A percentile compares a stretch with the other conserved stretches of the same genome.
phyloP scores from a whole-genome alignment of 2,888 invertebrate species.

The Hemicrepidius hirtus region DNA sequence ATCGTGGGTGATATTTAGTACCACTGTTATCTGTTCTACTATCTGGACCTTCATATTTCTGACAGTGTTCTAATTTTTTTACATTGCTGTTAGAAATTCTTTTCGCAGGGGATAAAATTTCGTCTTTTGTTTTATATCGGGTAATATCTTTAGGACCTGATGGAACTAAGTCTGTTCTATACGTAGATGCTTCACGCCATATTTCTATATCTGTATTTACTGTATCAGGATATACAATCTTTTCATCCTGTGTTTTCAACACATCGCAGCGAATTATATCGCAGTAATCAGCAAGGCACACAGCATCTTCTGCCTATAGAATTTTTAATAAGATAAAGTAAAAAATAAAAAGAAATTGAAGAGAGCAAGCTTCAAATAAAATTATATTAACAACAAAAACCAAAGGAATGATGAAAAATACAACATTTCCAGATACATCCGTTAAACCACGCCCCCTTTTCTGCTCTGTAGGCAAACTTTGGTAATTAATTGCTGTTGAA shows the following conservation, averaged over 20 bases:
- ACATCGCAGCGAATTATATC: constrained; percentile 97
- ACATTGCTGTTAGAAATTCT: constrained; percentile 47
- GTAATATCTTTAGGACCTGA: constrained; percentile 69
- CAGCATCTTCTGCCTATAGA: constrained; percentile 89
- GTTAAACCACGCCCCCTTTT: too few species aligned
- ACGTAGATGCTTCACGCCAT: constrained; percentile 86
- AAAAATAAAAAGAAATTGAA: too few species aligned
- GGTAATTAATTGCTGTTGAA: too few species aligned
- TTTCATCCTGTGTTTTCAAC: constrained; percentile 82
- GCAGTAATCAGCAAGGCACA: constrained; percentile 95
- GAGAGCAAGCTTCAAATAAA: too few species aligned
- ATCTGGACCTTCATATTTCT: constrained; percentile 66
- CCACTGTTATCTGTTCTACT: constrained; percentile 47
- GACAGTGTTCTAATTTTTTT: constrained; percentile 64
- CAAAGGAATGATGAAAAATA: too few species aligned
- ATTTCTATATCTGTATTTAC: constrained; percentile 88
- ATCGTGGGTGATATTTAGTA: neutral
- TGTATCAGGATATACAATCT: constrained; percentile 79
- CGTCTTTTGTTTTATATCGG: constrained; percentile 67
- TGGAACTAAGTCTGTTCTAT: constrained; percentile 77
- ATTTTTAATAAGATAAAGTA: neutral
- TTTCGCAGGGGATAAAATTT: constrained; percentile 49
- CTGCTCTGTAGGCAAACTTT: too few species aligned
- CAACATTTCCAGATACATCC: too few species aligned
- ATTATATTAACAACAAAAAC: too few species aligned